Evolutionary conservation across 2,113 vertebrate species (phyloP), one percentile per base, ranked within the genome.

Genomic region (Romanogobio albipinnatus): DNA sequence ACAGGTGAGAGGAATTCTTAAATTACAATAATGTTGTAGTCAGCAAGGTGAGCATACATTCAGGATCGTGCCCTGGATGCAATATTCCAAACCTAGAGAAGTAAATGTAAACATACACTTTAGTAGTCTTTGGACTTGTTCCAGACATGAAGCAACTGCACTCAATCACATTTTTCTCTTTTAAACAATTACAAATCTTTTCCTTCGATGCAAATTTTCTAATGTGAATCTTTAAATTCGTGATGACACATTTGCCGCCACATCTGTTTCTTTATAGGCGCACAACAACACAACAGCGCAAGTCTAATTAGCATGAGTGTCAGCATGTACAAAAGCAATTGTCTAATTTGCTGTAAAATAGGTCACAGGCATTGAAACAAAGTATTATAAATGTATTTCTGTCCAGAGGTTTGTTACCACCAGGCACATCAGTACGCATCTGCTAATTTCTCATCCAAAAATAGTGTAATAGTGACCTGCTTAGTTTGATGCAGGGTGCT

Each of bases 11-110:
- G 90, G 88, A 88, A 92, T 92, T 88, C 93, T 94, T 88, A 86
- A 82, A 92, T 95, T 95, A 92, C 89, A 93, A 85, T 90, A 93
- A 85, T 90, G 91, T 91, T 92, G 90, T 93, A 90, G 92, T 91
- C 90, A 86, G 80, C 85, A 85, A 87, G 56, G 66, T 74, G 7
- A 78, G 14, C 29, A 68, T 61, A n/a, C 45, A 68, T 64, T 56
- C 47, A 33, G 17, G 17, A 39, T 13, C 26, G 36, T 39, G 36
- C 19, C 43, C 49, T 78, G 75, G 49, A 68, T 68, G 17, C 36
- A 70, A 2, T 36, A 10, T 15, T 13, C 7, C 53, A 56, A 56
- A 56, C 2, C 0, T 56, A 56, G 4, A 45, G 19, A 43, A 61
- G 24, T 22, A 5, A 43, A 10, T 19, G 9, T 70, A 70, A 43